Evolutionary conservation across 2,888 invertebrate species (phyloP).

Genomic region (Protophormia terraenovae): DNA sequence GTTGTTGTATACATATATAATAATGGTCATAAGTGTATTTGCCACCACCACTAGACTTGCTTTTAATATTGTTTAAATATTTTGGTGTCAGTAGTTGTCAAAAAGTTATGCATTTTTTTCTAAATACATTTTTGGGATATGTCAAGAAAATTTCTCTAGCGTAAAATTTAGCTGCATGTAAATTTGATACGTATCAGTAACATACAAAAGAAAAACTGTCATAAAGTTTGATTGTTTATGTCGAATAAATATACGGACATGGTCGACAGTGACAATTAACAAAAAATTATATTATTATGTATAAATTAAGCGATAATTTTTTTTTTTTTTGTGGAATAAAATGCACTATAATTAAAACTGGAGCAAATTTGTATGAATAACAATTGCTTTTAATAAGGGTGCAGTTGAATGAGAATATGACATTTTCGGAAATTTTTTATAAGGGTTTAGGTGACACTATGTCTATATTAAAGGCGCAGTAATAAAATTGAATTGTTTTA

Average conservation of each 20-base stretch:
- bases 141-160: slow-evolving; percentile 52
- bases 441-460: not conserved
- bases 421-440: not conserved
- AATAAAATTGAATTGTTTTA: not conserved
- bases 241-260: slow-evolving; percentile 3
- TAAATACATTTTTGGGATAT: not conserved
- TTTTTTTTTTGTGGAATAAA: not conserved
- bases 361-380: slow-evolving; percentile 8
- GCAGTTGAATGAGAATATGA: not conserved
- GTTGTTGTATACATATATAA: not conserved
- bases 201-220: slow-evolving; percentile 47
- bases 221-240: slow-evolving; percentile 54
- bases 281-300: slow-evolving; percentile 6
- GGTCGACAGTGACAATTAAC: slow-evolving; percentile 48
- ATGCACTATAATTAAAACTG: slow-evolving; percentile 21
- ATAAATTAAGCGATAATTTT: slow-evolving; percentile 20
- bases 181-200: slow-evolving; percentile 44
- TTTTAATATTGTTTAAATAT: slow-evolving; percentile 29
- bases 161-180: slow-evolving; percentile 51
- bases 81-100: slow-evolving; percentile 54
- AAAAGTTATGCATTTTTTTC: slow-evolving; percentile 46
- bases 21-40: slow-evolving; percentile 21
- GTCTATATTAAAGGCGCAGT: not conserved
- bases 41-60: not conserved
- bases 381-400: not conserved